Conservation (phyloP, 2,797 vertebrate genomes). For the Pitangus sulphuratus region DNA sequence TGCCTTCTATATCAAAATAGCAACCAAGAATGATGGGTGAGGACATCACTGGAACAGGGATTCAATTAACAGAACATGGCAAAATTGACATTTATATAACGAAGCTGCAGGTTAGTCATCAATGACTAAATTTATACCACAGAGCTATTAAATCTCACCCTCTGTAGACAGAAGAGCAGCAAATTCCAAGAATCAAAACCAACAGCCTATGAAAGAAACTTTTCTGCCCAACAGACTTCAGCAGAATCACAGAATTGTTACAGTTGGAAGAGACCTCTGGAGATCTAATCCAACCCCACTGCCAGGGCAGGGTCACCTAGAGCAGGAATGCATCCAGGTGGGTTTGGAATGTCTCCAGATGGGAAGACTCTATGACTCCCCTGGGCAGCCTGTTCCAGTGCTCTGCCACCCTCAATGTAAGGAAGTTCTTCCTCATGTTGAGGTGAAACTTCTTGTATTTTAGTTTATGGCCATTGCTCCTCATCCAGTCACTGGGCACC, state of each 20-base stretch:
- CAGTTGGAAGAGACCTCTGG: background rate
- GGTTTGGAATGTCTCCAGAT: background rate
- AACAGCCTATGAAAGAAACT: background rate
- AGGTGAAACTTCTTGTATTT: background rate
- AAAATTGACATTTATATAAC: conserved; percentile 18
- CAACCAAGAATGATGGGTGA: background rate
- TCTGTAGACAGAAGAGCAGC: background rate
- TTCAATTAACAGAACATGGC: background rate
- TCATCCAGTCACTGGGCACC: fast-evolving
- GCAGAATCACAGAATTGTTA: background rate
- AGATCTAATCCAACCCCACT: fast-evolving
- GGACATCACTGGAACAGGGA: background rate
- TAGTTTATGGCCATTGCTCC: background rate
- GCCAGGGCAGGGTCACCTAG: background rate
- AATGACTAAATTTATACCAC: background rate
- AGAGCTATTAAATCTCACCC: background rate
- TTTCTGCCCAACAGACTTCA: background rate
- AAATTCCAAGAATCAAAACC: background rate
- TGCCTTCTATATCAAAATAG: conserved; percentile 18
- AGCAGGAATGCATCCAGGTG: background rate
- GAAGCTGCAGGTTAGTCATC: conserved; percentile 21
- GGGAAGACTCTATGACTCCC: background rate
- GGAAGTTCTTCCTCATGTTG: background rate
- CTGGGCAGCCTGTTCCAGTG: background rate
- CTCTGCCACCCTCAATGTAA: background rate